Base-by-base conservation (phyloP, 2,888 invertebrate genomes). In the Drosophila formosana region DNA sequence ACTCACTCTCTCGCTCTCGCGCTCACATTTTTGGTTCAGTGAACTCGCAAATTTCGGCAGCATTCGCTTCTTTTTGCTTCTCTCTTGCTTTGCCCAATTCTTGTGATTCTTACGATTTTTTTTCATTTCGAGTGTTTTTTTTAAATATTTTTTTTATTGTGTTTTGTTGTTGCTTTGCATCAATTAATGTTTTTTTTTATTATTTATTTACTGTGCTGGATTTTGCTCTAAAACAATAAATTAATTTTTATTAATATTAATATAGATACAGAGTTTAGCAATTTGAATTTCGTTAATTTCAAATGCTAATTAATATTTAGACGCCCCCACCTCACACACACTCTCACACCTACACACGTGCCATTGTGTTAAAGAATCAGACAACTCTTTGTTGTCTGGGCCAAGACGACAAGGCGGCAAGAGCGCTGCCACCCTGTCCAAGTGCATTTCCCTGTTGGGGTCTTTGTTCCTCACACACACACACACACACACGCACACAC, bases 301-400 rank as follows among this genome's bases (percentile, higher is more conserved):
- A 45, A 37, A 46, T 46, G 51, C 71, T 51, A 70, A 67, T 67
- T 70, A 26, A 23, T 46, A 60, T 60, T 58, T 34, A 46, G 60
- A 69, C 18, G 37, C 50, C n/a, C 25, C 45, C 23, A 45, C 2
- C 25, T 13, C 23, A 13, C 18, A 28, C 13, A 26, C 26, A 45
- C 25, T 26, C 6, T n/a, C n/a, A n/a, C 13, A 28, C n/a, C 18
- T 18, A 28, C 4, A 13, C 7, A n/a, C 11, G 11, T 41, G 6
- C 32, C 32, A 8, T 32, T 32, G 32, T 32, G 9, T 8, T 8
- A 8, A 26, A 39, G 26, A 51, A 34, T 25, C 28, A 39, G 26
- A 49, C 9, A 66, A 64, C 50, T 76, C 87, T 87, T 80, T 80
- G 80, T 80, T 80, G 87, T 80, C 80, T 80, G 80, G 26, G 45